Percentiles rank a stretch among this genome's conserved stretches.
Evolutionary conservation across 2,888 invertebrate genomes (phyloP).

Genomic region (Chromoteleia sp.): DNA sequence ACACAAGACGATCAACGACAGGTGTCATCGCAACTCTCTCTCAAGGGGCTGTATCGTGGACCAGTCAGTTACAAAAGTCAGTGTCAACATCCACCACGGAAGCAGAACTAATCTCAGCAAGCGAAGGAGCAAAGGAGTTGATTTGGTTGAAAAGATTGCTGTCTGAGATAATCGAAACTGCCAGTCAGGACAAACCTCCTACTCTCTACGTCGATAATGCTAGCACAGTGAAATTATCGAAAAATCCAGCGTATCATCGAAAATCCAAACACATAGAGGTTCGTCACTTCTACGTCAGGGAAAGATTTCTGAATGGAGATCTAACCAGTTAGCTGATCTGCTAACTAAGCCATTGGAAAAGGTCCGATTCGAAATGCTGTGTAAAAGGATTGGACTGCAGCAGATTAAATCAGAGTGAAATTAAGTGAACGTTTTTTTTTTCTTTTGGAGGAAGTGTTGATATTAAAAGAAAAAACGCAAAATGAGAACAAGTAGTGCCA

Average conservation of each 20-base stretch:
- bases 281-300: not conserved
- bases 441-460: conserved; percentile 14
- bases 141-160: conserved; percentile 50
- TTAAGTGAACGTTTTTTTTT: conserved; percentile 10
- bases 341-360: conserved; percentile 72
- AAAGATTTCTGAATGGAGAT: conserved; percentile 66
- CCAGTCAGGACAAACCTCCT: not conserved
- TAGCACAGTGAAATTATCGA: conserved; percentile 34
- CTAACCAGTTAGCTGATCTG: conserved; percentile 73
- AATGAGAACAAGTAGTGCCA: no score
- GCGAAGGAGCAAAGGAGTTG: conserved; percentile 46
- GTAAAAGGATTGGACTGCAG: conserved; percentile 18
- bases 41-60: conserved; percentile 38
- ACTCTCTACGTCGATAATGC: conserved; percentile 31
- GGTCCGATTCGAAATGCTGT: conserved; percentile 15
- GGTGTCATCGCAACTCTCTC: conserved; percentile 29
- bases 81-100: conserved; percentile 53
- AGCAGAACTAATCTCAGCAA: conserved; percentile 42
- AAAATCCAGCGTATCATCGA: conserved; percentile 26
- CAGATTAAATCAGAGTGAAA: not conserved
- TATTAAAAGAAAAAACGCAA: not conserved
- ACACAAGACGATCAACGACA: conserved; percentile 42
- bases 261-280: not conserved
- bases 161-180: not conserved
- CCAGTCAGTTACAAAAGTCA: conserved; percentile 41